Evolutionary conservation across 1,140 invertebrate genomes (phyloP).

Genomic region (Amphibalanus amphitrite): DNA sequence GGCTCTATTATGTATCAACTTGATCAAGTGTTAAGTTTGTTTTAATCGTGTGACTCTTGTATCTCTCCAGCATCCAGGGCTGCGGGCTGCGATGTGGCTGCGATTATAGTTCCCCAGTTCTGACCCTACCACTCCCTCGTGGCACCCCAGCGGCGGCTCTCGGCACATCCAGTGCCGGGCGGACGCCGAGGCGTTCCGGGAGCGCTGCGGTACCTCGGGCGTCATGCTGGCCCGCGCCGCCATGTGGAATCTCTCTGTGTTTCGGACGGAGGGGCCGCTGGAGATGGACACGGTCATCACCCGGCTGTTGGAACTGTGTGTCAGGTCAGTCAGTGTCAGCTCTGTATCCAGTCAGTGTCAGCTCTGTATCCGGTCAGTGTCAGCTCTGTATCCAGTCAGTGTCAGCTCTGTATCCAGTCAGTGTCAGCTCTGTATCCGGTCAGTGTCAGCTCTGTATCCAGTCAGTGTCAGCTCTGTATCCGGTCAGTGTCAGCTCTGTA

Average conservation of each 20-base stretch:
- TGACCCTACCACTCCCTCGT: no score
- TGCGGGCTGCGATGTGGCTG: neutral
- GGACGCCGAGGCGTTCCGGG: conserved; percentile 65
- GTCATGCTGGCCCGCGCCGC: conserved; percentile 91
- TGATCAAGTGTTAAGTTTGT: conserved; percentile 33
- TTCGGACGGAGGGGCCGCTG: conserved; percentile 40
- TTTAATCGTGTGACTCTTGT: neutral
- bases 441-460: no score
- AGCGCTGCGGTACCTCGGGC: conserved; percentile 60
- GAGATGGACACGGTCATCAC: conserved; percentile 64
- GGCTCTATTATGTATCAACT: conserved; percentile 33
- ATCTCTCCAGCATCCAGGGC: neutral
- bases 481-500: no score
- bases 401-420: no score
- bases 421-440: no score
- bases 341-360: no score
- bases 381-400: no score
- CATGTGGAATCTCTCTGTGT: conserved; percentile 88
- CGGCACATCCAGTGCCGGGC: conserved; percentile 48
- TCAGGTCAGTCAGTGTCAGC: conserved; percentile 12
- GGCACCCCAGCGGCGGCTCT: conserved; percentile 64
- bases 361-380: no score
- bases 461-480: no score
- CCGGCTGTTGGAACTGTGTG: conserved; percentile 25
- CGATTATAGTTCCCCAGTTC: conserved; percentile 19